Base-by-base conservation (phyloP, 2,113 vertebrate species). In the Chaenogobius annularis region DNA sequence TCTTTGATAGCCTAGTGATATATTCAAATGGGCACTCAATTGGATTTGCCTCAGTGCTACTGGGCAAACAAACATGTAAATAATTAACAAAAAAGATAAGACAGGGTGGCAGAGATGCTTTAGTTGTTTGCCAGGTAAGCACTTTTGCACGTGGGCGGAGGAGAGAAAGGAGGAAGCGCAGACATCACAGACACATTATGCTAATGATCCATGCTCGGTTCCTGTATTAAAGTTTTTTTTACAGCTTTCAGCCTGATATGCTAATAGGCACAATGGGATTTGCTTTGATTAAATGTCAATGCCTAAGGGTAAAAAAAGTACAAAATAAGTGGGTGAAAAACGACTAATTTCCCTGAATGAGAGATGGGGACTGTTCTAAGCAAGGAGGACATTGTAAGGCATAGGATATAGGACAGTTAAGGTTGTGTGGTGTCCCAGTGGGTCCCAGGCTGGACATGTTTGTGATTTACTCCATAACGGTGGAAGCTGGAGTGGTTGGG, bases 271-370 rank as follows among this genome's bases (percentile, higher is more conserved):
- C 83, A 87, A 84, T 89, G 89, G 59, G 88, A 86, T 90, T 93
- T 89, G 79, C 75, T 78, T 85, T 93, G 90, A 94, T 94, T 93
- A 94, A 93, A 90, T 90, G 91, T 80, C 79, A 89, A 72, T 76
- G 88, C 80, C 88, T 85, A 78, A 19, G 78, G 92, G 86, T 90
- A 23, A 87, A 86, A 81, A 68, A 87, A 78, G 75, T 81, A 67
- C 61, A 55, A 11, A 55, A 19, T 23, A 0, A 6, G 64, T 47
- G 40, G 5, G 3, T 11, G 47, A 75, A 79, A 71, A 66, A 80
- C 48, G 19, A 55, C 43, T 3, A 14, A 70, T 80, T 84, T 84
- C 79, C 77, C 68, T 65, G 79, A 83, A 79, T 77, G 84, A 81
- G 74, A 85, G 77, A 85, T 85, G 77, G 73, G 35, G 67, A 52